Percentiles rank a stretch among this genome's conserved stretches.
Conservation (phyloP, 2,113 vertebrate genomes). For the Verasper variegatus region DNA sequence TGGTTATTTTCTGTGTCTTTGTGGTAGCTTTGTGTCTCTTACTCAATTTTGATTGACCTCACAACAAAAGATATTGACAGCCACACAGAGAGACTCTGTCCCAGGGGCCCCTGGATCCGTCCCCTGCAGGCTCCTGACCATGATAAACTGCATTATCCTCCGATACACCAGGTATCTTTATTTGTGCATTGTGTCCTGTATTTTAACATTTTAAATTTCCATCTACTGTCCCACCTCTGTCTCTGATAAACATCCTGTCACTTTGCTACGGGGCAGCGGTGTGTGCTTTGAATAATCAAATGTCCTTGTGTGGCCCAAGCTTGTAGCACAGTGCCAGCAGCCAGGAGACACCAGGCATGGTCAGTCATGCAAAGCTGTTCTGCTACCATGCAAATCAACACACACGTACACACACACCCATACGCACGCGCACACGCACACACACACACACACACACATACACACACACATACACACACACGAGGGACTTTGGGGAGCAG, state of each 20-base stretch:
- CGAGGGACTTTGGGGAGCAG: background rate
- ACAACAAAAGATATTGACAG: background rate
- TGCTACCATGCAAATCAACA: slow-evolving; percentile 71
- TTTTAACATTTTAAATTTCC: slow-evolving; percentile 2
- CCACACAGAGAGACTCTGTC: background rate
- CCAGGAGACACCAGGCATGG: slow-evolving; percentile 55
- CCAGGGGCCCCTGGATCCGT: background rate
- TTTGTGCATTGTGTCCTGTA: background rate
- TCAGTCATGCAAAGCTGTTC: slow-evolving; percentile 71
- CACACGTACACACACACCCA: background rate
- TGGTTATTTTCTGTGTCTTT: no score
- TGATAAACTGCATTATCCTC: background rate
- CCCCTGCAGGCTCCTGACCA: background rate
- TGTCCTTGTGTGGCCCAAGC: slow-evolving; percentile 21
- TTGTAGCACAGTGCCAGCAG: slow-evolving; percentile 8
- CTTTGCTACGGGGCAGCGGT: background rate
- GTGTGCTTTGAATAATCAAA: slow-evolving; percentile 75
- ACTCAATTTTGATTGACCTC: background rate
- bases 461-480: background rate
- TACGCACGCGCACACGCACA: background rate
- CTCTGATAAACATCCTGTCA: slow-evolving; percentile 14
- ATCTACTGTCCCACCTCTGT: slow-evolving; percentile 6
- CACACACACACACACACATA: no score
- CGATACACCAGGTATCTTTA: background rate
- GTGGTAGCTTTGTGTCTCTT: no score